phyloP scores from a whole-genome alignment of 2,113 vertebrate genomes.

The Ammodytes dubius region DNA sequence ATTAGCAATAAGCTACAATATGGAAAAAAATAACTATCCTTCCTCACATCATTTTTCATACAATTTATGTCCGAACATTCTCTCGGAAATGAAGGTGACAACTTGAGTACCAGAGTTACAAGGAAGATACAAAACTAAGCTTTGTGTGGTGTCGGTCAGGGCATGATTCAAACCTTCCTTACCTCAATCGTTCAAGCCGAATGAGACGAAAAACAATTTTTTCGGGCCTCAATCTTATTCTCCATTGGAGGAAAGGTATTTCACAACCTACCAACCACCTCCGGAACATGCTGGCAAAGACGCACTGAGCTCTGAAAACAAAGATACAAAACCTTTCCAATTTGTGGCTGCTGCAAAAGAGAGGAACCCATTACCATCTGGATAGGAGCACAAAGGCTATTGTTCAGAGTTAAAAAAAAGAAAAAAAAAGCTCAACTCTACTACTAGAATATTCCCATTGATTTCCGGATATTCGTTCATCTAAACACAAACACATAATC shows the following conservation, averaged over 20 bases:
- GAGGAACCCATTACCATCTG: conserved; percentile 56
- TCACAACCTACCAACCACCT: conserved; percentile 60
- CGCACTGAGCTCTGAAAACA: conserved; percentile 45
- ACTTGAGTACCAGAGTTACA: neutral
- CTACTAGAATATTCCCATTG: conserved; percentile 6
- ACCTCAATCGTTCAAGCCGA: neutral
- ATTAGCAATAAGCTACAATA: neutral
- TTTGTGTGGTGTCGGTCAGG: conserved; percentile 7
- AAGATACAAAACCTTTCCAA: conserved; percentile 48
- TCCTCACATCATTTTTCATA: neutral
- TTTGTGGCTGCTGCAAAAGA: conserved; percentile 43
- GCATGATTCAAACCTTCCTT: conserved; percentile 13
- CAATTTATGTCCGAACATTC: neutral
- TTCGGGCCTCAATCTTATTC: conserved; percentile 21
- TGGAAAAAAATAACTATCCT: neutral
- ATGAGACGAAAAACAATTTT: conserved; percentile 20
- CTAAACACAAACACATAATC: neutral
- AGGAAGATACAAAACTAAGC: neutral
- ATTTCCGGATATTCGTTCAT: conserved; percentile 18
- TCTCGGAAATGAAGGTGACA: neutral
- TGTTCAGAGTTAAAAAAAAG: conserved; percentile 47
- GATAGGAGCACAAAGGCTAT: conserved; percentile 58
- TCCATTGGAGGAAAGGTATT: conserved; percentile 44
- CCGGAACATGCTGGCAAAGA: conserved; percentile 47
- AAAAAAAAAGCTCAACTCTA: neutral